A percentile compares a stretch with the other conserved stretches of the same genome.
Evolutionary conservation across 1,140 invertebrate species (phyloP).

Genomic region (Drosophila cardini): DNA sequence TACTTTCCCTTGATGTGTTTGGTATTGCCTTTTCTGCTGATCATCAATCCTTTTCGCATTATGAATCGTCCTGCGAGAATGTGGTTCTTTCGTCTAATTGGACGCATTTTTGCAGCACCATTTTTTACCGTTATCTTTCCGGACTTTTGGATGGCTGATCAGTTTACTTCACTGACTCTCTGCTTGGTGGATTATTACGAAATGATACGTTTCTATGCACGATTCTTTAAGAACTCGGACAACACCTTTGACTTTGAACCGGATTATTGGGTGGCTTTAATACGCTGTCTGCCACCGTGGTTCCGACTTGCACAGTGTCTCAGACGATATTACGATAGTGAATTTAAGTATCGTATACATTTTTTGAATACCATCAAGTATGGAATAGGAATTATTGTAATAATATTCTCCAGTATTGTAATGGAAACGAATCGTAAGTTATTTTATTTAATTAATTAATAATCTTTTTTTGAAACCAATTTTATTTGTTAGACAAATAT

Average conservation of each 20-base stretch:
- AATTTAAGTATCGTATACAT: constrained; percentile 84
- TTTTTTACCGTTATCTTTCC: constrained; percentile 94
- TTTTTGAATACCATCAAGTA: constrained; percentile 93
- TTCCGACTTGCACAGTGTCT: constrained; percentile 94
- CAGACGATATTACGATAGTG: background rate
- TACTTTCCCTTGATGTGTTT: constrained; percentile 10
- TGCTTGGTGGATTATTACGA: constrained; percentile 92
- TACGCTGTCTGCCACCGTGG: constrained; percentile 91
- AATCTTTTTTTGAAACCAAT: background rate
- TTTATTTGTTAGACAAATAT: constrained; percentile 81
- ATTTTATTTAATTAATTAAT: background rate
- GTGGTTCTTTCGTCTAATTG: constrained; percentile 76
- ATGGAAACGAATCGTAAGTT: constrained; percentile 45
- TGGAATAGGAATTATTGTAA: constrained; percentile 90
- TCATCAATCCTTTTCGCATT: constrained; percentile 88
- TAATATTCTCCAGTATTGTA: constrained; percentile 85
- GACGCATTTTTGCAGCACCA: constrained; percentile 90
- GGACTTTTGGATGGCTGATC: constrained; percentile 97
- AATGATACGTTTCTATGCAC: constrained; percentile 46
- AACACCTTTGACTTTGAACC: constrained; percentile 38
- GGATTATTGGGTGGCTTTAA: constrained; percentile 86
- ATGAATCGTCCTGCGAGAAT: constrained; percentile 86
- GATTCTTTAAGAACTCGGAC: constrained; percentile 17
- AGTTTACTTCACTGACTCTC: constrained; percentile 91
- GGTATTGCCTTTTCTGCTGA: constrained; percentile 64